Conservation (phyloP, 1,140 invertebrate genomes). For the Paracyclopina nana region DNA sequence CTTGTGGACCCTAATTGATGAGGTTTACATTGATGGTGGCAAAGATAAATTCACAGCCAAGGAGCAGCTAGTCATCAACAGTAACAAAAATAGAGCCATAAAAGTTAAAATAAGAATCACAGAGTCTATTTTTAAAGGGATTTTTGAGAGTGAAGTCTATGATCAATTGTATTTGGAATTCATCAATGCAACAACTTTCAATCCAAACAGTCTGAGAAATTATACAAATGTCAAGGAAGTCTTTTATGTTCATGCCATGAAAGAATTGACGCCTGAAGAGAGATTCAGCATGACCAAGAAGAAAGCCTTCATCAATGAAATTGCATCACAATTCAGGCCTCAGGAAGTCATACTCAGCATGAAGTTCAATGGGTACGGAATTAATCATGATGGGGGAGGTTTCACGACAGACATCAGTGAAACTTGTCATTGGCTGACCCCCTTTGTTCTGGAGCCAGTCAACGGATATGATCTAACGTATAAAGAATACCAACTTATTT, state of each 20-base stretch:
- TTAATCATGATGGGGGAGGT: neutral
- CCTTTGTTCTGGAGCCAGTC: neutral
- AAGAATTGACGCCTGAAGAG: neutral
- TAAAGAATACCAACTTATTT: neutral
- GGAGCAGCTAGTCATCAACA: too few relatives aligned
- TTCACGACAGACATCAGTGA: neutral
- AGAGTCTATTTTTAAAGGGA: neutral
- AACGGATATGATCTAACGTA: neutral
- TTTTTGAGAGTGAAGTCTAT: neutral
- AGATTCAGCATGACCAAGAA: too few relatives aligned
- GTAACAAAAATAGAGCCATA: neutral
- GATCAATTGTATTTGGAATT: neutral
- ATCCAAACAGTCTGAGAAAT: neutral
- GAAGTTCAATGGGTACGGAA: neutral
- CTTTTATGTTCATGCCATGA: neutral
- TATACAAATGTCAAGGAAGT: neutral
- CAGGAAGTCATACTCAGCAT: neutral
- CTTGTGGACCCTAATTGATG: neutral
- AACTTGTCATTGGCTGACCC: neutral
- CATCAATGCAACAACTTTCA: neutral
- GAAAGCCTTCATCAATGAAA: neutral
- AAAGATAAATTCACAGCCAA: too few relatives aligned
- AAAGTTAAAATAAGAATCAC: neutral
- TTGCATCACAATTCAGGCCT: neutral
- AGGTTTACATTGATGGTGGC: neutral